phyloP scores from a whole-genome alignment of 1,140 invertebrate species.

The Penaeus chinensis region DNA sequence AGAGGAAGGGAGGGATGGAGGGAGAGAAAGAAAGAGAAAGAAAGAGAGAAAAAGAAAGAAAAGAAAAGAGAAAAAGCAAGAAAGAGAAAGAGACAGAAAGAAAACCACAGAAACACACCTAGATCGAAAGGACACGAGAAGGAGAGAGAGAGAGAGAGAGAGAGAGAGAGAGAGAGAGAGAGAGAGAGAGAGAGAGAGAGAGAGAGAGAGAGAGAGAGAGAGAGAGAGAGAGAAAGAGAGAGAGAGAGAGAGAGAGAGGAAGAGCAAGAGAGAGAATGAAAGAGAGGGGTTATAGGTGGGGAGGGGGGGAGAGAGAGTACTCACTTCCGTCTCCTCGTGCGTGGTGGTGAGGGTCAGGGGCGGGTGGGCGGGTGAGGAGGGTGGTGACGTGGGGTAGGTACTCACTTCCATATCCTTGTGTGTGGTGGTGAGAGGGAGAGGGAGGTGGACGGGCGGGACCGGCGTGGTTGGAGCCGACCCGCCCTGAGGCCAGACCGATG shows the following conservation, averaged over 20 bases:
- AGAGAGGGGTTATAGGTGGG: background rate
- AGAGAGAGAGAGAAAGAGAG: constrained; percentile 23
- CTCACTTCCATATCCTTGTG: constrained; percentile 59
- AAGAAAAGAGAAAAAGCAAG: constrained; percentile 3
- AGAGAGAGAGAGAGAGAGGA: constrained; percentile 27
- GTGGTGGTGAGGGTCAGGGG: no score
- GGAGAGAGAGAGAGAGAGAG: no score
- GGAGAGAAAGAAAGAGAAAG: background rate
- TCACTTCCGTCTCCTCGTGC: background rate
- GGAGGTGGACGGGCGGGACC: constrained; percentile 39
- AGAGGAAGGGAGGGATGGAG: no score
- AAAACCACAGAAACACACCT: no score
- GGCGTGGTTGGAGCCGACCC: constrained; percentile 56
- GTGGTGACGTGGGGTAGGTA: background rate
- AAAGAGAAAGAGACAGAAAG: constrained; percentile 28
- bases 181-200: background rate
- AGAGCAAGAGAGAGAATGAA: constrained; percentile 22
- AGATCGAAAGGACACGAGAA: no score
- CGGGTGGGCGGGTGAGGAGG: background rate
- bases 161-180: no score
- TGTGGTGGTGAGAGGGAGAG: constrained; percentile 50
- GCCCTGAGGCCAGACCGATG: constrained; percentile 56
- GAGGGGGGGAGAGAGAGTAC: background rate
- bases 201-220: background rate
- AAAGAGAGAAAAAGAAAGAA: background rate